Conservation (phyloP, 2,113 vertebrate genomes). For the Pygoscelis adeliae region DNA sequence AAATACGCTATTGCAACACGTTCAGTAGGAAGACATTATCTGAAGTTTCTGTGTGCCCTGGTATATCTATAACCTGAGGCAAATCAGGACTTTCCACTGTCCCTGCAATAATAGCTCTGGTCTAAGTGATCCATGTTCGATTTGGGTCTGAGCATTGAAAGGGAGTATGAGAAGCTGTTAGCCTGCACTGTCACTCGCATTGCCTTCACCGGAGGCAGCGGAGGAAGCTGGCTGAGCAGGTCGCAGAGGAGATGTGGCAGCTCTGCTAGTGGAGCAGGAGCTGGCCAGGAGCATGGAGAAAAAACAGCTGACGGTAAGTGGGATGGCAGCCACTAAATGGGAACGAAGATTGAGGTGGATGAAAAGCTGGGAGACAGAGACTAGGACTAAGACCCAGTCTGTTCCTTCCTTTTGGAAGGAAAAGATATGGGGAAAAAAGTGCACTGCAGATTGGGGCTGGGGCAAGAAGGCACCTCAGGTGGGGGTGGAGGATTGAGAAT, state of each 20-base stretch:
- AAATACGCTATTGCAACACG: background rate
- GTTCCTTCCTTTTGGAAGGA: background rate
- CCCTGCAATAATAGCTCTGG: background rate
- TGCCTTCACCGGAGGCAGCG: background rate
- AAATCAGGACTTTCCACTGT: background rate
- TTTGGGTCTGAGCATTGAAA: background rate
- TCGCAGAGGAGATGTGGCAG: fast-evolving
- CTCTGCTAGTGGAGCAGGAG: background rate
- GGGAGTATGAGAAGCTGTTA: background rate
- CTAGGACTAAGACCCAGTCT: background rate
- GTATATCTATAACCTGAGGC: background rate
- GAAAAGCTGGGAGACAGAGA: background rate
- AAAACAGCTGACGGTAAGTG: background rate
- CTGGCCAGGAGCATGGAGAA: background rate
- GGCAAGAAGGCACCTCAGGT: background rate
- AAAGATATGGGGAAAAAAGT: background rate
- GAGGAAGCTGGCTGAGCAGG: background rate
- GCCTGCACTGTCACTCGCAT: fast-evolving
- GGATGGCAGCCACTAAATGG: background rate
- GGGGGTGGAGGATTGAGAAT: background rate
- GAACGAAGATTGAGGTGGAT: background rate
- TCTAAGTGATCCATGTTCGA: background rate
- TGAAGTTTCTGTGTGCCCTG: background rate
- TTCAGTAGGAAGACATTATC: background rate
- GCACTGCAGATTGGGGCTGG: background rate